phyloP scores from a whole-genome alignment of 2,113 vertebrate genomes.

The Gallinago media region DNA sequence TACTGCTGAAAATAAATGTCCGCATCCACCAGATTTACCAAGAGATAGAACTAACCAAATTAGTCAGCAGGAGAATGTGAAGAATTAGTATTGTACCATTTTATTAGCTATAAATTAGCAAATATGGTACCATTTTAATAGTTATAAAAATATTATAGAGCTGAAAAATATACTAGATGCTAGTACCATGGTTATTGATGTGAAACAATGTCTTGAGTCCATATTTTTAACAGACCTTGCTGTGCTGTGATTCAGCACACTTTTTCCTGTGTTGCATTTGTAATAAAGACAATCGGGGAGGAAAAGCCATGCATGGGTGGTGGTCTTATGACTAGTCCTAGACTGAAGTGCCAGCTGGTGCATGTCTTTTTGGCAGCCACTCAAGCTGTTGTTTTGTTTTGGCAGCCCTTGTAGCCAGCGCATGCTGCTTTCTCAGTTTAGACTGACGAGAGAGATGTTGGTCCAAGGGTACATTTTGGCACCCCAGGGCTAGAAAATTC shows the following conservation, averaged over 20 bases:
- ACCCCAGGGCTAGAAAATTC: slow-evolving; percentile 28
- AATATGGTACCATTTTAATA: slow-evolving; percentile 16
- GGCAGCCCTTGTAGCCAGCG: slow-evolving; percentile 43
- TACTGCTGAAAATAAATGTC: neutral
- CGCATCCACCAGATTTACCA: neutral
- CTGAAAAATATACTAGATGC: neutral
- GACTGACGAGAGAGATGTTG: neutral
- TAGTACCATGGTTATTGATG: neutral
- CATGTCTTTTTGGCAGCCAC: slow-evolving; percentile 75
- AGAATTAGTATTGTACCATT: neutral
- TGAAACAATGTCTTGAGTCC: neutral
- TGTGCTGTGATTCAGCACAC: neutral
- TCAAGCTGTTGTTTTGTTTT: slow-evolving; percentile 81
- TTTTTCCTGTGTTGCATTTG: neutral
- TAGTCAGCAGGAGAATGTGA: neutral
- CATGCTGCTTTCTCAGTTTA: slow-evolving; percentile 44
- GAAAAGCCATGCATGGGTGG: neutral
- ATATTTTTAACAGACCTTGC: neutral
- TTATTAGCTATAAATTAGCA: slow-evolving; percentile 34
- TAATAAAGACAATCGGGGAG: neutral
- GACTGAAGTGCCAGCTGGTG: slow-evolving; percentile 75
- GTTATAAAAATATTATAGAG: slow-evolving; percentile 9
- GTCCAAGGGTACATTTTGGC: slow-evolving; percentile 45
- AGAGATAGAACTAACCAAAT: neutral
- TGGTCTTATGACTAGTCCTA: neutral